phyloP scores from a whole-genome alignment of 2,113 vertebrate species.

The Recurvirostra avosetta region DNA sequence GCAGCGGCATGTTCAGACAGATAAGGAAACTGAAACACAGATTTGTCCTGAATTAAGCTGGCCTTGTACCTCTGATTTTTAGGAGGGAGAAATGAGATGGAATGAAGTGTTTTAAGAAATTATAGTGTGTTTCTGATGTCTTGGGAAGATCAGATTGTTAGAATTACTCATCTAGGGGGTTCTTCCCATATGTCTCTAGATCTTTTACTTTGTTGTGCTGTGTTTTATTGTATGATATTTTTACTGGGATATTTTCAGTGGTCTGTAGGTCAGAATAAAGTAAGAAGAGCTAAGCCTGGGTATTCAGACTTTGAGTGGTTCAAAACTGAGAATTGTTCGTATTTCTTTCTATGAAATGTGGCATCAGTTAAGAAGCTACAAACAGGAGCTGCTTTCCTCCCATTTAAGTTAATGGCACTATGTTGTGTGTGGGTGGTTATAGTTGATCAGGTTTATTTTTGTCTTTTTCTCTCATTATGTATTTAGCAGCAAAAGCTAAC shows the following conservation, averaged over 20 bases:
- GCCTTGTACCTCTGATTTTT: not conserved
- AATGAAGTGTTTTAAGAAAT: not conserved
- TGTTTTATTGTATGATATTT: not conserved
- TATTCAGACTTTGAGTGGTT: not conserved
- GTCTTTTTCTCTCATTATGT: not conserved
- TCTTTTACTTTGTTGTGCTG: not conserved
- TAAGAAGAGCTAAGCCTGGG: not conserved
- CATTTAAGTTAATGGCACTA: not conserved
- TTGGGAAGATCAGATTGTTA: not conserved
- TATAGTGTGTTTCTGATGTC: not conserved
- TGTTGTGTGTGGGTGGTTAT: not conserved
- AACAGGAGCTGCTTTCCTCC: not conserved
- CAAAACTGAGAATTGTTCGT: rapidly evolving
- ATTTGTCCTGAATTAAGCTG: not conserved
- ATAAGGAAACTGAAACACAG: not conserved
- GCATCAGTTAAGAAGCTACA: not conserved
- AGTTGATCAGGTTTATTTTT: not conserved
- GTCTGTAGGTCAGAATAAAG: not conserved
- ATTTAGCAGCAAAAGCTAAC: not conserved
- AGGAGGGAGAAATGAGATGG: not conserved
- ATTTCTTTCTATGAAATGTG: not conserved
- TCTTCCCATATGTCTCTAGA: too few species aligned
- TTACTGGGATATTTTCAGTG: not conserved
- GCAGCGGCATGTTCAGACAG: not conserved
- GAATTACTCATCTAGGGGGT: too few species aligned